These are phyloP conservation scores for Rhinolophus ferrumequinum DNA, from an alignment of 2,113 vertebrate species.

Conservation along the genomic window DNA sequence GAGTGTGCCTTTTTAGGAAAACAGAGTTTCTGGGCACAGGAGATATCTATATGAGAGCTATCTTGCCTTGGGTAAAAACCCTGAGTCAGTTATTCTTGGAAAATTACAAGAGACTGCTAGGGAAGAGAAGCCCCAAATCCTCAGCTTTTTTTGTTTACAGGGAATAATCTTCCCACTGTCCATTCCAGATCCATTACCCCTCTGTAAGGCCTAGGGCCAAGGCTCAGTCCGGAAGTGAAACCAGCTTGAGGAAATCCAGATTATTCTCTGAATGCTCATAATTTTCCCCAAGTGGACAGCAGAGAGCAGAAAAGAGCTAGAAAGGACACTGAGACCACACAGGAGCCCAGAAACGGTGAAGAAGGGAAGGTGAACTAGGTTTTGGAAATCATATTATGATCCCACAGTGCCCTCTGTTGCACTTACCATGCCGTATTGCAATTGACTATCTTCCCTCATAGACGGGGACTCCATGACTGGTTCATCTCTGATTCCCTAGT, in stretches of 20 bases:
- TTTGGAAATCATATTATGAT: not conserved
- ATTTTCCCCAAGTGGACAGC: constrained; percentile 45
- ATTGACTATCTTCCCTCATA: not conserved
- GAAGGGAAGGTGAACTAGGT: not conserved
- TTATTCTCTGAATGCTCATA: not conserved
- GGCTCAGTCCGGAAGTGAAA: not conserved
- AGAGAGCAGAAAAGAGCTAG: constrained; percentile 73
- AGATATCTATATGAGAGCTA: not conserved
- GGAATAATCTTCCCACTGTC: not conserved
- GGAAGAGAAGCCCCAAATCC: not conserved
- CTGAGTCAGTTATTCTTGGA: not conserved
- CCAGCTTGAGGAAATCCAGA: not conserved
- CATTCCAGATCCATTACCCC: not conserved
- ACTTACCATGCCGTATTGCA: not conserved
- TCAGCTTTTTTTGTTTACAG: not conserved
- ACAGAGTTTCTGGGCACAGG: not conserved
- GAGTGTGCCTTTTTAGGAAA: not conserved
- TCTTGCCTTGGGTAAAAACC: not conserved
- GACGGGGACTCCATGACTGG: not conserved
- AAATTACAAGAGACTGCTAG: constrained; percentile 12
- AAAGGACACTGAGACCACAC: not conserved
- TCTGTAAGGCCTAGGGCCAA: not conserved
- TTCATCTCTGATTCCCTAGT: not conserved
- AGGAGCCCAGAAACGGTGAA: not conserved
- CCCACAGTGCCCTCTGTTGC: not conserved